Evolutionary conservation across 2,888 invertebrate species (phyloP), one percentile per base, ranked within the genome.

Genomic region (Noctua janthina): DNA sequence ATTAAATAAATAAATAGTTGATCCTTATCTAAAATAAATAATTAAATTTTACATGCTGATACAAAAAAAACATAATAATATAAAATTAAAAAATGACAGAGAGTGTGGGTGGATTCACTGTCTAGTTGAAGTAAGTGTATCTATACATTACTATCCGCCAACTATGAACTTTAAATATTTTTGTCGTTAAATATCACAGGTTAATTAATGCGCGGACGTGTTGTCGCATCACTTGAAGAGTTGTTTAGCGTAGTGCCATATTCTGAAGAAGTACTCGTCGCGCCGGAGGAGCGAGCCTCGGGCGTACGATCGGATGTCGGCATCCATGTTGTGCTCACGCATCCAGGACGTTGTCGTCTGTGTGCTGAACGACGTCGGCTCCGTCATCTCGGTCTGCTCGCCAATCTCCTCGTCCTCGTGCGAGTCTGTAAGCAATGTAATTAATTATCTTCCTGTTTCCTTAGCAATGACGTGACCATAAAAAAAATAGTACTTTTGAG

Each of bases 261-360:
- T 98, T 90, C 98, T 98, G 98, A 99, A 99, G 98, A 99, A 99
- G 97, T 99, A 99, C 96, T 99, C 99, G 94, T 99, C 99, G 91
- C 98, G 98, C 88, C 98, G 97, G 75, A 99, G 97, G 76, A 99
- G 97, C 81, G 98, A 98, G 86, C 98, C 98, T 89, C 98, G 98
- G n/a, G 99, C 98, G 95, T 99, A 99, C 68, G 98, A 98, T 90
- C 98, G 98, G 90, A 99, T 99, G 93, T 99, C 99, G 5, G 99
- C 99, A 94, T 99, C 99, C 98, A 99, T 99, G 91, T 99, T 98
- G 93, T 99, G 98, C 86, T 99, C 99, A 81, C 99, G 97, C 93
- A 99, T 97, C 99, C 99, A 99, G 13, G 99, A 99, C 59, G 99
- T 98, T 78, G 99, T 99, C 67, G 99, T 99, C 95, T 99, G 99